phyloP scores from a whole-genome alignment of 2,888 invertebrate genomes.

The Malacosoma neustria region DNA sequence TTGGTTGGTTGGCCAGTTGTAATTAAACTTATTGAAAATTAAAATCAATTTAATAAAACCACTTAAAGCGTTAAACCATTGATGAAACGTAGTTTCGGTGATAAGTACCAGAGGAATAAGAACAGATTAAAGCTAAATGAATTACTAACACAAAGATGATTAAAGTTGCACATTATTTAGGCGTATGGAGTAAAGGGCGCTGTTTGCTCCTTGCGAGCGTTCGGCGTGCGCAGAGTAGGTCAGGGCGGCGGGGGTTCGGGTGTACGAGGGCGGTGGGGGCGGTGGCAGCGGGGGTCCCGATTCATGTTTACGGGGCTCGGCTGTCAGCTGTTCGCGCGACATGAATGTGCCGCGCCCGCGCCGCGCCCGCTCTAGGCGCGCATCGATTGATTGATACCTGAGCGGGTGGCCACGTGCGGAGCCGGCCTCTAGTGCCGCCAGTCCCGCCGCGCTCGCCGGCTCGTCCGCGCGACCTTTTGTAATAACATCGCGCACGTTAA shows the following conservation, averaged over 20 bases:
- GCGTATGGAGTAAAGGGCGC: not conserved
- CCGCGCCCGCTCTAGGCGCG: conserved; percentile 31
- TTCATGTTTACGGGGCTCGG: conserved; percentile 68
- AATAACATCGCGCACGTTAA: too few relatives aligned
- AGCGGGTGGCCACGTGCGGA: conserved; percentile 35
- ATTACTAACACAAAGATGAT: too few relatives aligned
- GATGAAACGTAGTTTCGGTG: too few relatives aligned
- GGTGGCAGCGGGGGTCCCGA: conserved; percentile 32
- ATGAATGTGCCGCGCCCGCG: conserved; percentile 68
- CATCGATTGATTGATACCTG: conserved; percentile 70
- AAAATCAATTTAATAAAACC: too few relatives aligned
- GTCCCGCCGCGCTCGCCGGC: conserved; percentile 54
- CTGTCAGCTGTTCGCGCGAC: conserved; percentile 68
- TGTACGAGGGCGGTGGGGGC: conserved; percentile 13
- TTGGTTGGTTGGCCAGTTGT: too few relatives aligned
- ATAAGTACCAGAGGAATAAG: too few relatives aligned
- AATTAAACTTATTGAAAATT: too few relatives aligned
- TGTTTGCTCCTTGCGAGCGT: conserved; percentile 16
- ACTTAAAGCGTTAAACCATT: too few relatives aligned
- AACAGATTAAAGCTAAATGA: too few relatives aligned
- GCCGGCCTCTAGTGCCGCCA: conserved; percentile 34
- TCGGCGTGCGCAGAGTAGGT: conserved; percentile 33
- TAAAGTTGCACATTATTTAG: not conserved
- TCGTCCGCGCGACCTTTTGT: conserved; percentile 45
- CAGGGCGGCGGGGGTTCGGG: conserved; percentile 17